Evolutionary conservation across 2,797 vertebrate species (phyloP), one percentile per base, ranked within the genome.

Genomic region (Myotis planiceps): DNA sequence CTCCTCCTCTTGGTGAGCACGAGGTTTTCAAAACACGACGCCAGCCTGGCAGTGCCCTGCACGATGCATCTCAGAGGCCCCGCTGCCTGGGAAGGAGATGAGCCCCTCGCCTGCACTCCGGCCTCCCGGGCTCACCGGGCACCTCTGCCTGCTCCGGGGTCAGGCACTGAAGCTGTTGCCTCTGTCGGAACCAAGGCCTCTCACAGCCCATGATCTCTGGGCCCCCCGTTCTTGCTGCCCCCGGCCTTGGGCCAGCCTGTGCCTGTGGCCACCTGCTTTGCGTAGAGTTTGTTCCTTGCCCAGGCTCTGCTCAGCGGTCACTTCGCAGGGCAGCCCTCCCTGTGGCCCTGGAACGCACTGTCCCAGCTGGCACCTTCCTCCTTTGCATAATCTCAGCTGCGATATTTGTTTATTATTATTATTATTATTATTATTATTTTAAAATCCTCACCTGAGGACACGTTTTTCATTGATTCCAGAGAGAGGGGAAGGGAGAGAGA

Each of bases 51-150:
- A 6, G 27, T 8, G 3, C 58, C 9, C 23, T 63, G 51, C 37
- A 9, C 21, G 14, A n/a, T 0, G 2, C 32, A 27, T 18, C 39
- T 60, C 45, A 10, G 14, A 42, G 66, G n/a, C 47, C 14, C 58
- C 8, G 29, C n/a, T n/a, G n/a, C n/a, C n/a, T n/a, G n/a, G n/a
- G n/a, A n/a, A n/a, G n/a, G n/a, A n/a, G n/a, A n/a, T n/a, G n/a
- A n/a, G n/a, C n/a, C n/a, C n/a, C n/a, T 23, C 25, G 25, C 55
- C 2, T 0, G 53, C 47, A 1, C 25, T 29, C 5, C 0, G 15
- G 23, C 32, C 55, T 37, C 74, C 13, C 49, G 2, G 21, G 5
- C 72, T 51, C 18, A 0, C 34, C 13, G 29, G 2, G 2, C 21
- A 7, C n/a, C 14, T 1, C 14, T 5, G 23, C 16, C 45, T 12